Base-by-base conservation (phyloP, 2,797 vertebrate genomes). In the Furcifer pardalis region DNA sequence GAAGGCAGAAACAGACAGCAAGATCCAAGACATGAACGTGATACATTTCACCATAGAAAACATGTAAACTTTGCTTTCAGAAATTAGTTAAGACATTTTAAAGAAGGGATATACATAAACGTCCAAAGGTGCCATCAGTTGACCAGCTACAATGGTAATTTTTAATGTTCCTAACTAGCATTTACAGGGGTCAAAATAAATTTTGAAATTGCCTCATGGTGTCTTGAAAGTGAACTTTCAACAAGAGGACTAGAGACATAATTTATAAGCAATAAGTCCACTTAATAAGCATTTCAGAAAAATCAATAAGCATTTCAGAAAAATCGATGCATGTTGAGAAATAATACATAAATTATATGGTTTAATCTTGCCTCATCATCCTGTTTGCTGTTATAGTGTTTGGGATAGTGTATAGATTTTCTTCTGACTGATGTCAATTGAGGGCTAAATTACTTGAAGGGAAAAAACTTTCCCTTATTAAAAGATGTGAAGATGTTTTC, bases 251-350 rank as follows among this genome's bases (percentile, higher is more conserved):
- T 92, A 81, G 87, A 89, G 46, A 84, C 5, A 27, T 77, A 77
- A 81, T 83, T 90, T 84, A 84, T 83, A 81, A 88, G 86, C 25
- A 60, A 65, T 59, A 79, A 63, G 74, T 90, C 66, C 44, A 80
- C 35, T 13, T 62, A 91, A 81, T 71, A 89, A 85, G 25, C 75
- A 69, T 75, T 86, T 17, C 69, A 35, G 62, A 77, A 65, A 46
- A 44, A 92, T 90, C 73, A 83, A 77, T 60, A 89, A 78, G 12
- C 78, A 65, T 78, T 85, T 23, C 71, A 49, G 35, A 77, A 65
- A 62, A 37, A 90, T 89, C 75, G 79, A 71, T 89, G 71, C 83
- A 81, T 89, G 90, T 35, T 85, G 81, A 84, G 79, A 87, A 82
- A 21, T 81, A 82, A 84, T 89, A 89, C n/a, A 77, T 88, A 86